Base-by-base conservation (phyloP, 1,140 invertebrate species). In the Trichonephila clavata region DNA sequence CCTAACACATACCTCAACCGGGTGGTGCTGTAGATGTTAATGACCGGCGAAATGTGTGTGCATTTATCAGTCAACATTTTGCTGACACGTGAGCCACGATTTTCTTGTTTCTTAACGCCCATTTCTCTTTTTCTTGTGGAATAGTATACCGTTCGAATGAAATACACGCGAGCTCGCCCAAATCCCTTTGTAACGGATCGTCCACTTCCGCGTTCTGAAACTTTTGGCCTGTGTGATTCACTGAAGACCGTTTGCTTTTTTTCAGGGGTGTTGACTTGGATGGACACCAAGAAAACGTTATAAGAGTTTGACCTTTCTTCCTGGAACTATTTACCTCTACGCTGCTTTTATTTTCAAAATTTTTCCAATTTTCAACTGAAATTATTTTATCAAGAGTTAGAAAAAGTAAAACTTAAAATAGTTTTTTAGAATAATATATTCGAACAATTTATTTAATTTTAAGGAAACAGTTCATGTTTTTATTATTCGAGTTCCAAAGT, bases 31-130 rank as follows among this genome's bases (percentile, higher is more conserved):
- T 18, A 32, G 86, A 71, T 43, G 63, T 90, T 80, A 90, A 80
- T 90, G 88, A 90, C 88, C 88, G 88, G 16, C 50, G 88, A 50
- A 39, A 32, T 24, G 88, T 32, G 21, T 5, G 43, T 20, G 65
- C 68, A 27, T 81, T 90, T 32, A 90, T 90, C 88, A 90, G 43
- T 87, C 86, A 65, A 16, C 86, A 39, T 68, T 32, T 77, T 27
- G n/a, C 68, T 90, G 88, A 90, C 88, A 90, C 88, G n/a, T 24
- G 43, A 81, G 65, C 68, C 68, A 90, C 63, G 87, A 77, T 89
- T 32, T 89, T 27, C 65, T 71, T 77, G 57, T 90, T 50, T 89
- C 18, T 32, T 3, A n/a, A 60, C 88, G 88, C 65, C 68, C 84
- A 63, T 39, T 16, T 84, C 81, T 71, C n/a, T 71, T 71, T 24